Conservation (phyloP, 1,140 invertebrate genomes). For the Pseudomyrmex dendroicus region DNA sequence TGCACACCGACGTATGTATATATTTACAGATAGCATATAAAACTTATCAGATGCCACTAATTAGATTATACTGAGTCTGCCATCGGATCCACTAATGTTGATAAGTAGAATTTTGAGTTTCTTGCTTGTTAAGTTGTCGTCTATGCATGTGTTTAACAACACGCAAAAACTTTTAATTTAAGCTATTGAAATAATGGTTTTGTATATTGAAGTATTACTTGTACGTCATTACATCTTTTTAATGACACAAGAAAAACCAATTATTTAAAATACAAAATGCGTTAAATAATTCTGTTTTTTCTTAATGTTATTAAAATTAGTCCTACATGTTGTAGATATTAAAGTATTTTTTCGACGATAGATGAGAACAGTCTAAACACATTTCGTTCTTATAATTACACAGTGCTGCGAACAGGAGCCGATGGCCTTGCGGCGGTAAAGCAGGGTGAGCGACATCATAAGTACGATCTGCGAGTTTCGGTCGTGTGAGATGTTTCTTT, state of each 20-base stretch:
- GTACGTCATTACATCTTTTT: too few species aligned
- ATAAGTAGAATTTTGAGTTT: not conserved
- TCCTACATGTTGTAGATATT: not conserved
- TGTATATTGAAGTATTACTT: too few species aligned
- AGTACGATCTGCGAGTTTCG: conserved; percentile 60
- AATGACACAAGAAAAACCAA: too few species aligned
- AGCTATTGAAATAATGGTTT: not conserved
- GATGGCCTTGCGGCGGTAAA: conserved; percentile 63
- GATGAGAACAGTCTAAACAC: conserved; percentile 66
- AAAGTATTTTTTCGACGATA: conserved; percentile 35
- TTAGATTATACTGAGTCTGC: conserved; percentile 59
- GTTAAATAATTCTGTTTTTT: conserved; percentile 5
- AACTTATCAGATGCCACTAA: conserved; percentile 61
- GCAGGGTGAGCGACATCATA: conserved; percentile 64
- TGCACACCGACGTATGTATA: conserved; percentile 24
- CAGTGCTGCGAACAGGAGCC: conserved; percentile 66
- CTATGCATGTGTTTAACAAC: not conserved
- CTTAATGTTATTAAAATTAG: not conserved
- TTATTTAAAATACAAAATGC: not conserved
- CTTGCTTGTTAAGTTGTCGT: not conserved
- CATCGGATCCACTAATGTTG: not conserved
- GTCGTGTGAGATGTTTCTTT: conserved; percentile 63
- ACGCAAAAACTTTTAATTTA: not conserved
- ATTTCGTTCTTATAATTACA: conserved; percentile 74
- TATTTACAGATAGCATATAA: not conserved